A percentile compares a stretch with the other conserved stretches of the same genome.
Evolutionary conservation across 1,140 invertebrate species (phyloP).

Genomic region (Metopolophium dirhodum): DNA sequence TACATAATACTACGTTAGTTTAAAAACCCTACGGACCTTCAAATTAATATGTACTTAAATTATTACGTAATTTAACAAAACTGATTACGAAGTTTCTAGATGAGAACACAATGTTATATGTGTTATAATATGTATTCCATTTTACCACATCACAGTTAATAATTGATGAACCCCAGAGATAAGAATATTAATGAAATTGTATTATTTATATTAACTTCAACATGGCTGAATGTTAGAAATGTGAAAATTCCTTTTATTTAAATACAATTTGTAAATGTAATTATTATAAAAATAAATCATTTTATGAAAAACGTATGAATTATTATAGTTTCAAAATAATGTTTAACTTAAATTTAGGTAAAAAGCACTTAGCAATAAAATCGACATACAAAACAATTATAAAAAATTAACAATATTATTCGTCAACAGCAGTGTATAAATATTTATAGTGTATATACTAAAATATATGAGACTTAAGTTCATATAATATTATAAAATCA

Average conservation of each 20-base stretch:
- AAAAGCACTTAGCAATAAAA: too few species aligned
- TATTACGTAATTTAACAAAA: constrained; percentile 36
- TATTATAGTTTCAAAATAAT: not conserved
- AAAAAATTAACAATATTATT: too few species aligned
- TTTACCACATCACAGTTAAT: not conserved
- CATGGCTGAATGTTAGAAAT: not conserved
- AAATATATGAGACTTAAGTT: too few species aligned
- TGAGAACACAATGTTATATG: not conserved
- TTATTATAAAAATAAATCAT: not conserved
- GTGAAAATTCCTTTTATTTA: not conserved
- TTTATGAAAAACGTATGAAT: not conserved
- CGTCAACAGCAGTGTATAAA: too few species aligned
- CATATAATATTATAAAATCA: too few species aligned
- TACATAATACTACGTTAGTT: not conserved
- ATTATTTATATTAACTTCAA: constrained; percentile 7
- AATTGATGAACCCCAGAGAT: not conserved
- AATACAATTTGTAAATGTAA: not conserved
- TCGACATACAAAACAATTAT: too few species aligned
- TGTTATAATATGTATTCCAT: not conserved
- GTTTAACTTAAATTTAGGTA: not conserved
- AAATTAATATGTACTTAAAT: constrained; percentile 23
- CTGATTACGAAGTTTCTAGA: constrained; percentile 38
- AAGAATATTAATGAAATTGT: constrained; percentile 8
- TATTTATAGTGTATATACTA: too few species aligned
- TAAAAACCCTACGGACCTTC: constrained; percentile 24